Conservation (phyloP, 2,797 vertebrate species). For the Megaceryle alcyon region DNA sequence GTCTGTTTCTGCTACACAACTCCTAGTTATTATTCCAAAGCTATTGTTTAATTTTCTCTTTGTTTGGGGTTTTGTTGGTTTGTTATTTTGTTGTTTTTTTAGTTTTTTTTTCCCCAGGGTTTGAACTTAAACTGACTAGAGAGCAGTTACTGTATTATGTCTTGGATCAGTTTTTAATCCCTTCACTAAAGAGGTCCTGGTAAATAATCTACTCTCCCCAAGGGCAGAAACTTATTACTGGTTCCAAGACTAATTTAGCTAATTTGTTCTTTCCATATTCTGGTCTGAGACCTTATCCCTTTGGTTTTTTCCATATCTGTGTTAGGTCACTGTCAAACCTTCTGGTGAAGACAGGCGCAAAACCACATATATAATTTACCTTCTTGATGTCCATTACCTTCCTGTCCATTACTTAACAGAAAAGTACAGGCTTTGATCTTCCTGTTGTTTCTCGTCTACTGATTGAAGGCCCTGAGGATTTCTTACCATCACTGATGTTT, state of each 20-base stretch:
- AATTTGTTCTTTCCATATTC: background rate
- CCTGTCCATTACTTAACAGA: background rate
- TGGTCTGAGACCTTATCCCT: background rate
- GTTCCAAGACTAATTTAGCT: background rate
- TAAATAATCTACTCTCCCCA: background rate
- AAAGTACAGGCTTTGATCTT: background rate
- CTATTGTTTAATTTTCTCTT: background rate
- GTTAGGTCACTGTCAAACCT: background rate
- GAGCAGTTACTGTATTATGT: background rate
- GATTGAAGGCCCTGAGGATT: background rate
- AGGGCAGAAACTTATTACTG: background rate
- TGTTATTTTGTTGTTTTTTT: too few species aligned
- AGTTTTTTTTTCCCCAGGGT: background rate
- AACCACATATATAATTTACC: background rate
- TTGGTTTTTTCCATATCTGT: background rate
- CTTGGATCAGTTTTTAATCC: background rate
- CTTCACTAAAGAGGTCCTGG: background rate
- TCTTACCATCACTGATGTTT: background rate
- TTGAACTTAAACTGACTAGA: background rate
- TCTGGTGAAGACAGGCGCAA: background rate
- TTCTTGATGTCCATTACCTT: background rate
- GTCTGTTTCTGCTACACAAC: background rate
- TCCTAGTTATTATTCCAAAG: background rate
- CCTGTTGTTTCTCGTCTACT: background rate
- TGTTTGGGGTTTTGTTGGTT: too few species aligned